A percentile compares a stretch with the other conserved stretches of the same genome.
phyloP scores from a whole-genome alignment of 2,113 vertebrate genomes.

The Tenrec ecaudatus region DNA sequence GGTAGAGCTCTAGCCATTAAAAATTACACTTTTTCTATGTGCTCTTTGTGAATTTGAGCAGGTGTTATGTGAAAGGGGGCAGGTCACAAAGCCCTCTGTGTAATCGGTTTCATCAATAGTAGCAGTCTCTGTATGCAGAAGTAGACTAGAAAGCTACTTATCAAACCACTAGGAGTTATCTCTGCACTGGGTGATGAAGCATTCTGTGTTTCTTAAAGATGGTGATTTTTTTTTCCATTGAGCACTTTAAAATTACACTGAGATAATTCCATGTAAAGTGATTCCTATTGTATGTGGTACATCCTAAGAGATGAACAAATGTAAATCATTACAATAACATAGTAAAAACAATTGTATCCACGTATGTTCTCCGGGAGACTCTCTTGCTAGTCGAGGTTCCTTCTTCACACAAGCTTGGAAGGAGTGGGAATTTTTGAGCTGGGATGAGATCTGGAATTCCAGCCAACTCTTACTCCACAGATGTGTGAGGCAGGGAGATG shows the following conservation, averaged over 20 bases:
- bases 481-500: neutral
- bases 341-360: neutral
- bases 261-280: neutral
- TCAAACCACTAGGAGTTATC: neutral
- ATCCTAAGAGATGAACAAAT: neutral
- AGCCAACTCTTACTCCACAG: neutral
- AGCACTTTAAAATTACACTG: neutral
- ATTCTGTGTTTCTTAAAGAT: neutral
- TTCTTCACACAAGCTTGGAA: neutral
- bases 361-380: neutral
- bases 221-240: neutral
- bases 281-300: neutral
- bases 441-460: neutral
- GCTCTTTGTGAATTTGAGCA: neutral
- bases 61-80: neutral
- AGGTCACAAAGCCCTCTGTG: neutral
- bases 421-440: neutral
- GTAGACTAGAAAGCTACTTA: neutral
- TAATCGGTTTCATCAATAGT: neutral
- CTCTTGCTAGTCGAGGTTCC: neutral
- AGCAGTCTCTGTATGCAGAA: neutral
- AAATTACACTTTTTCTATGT: neutral
- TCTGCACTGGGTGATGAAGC: neutral
- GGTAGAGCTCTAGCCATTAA: neutral
- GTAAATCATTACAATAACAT: fast-evolving